These are phyloP conservation scores for Gymnorhina tibicen DNA, from an alignment of 2,113 vertebrate genomes.

Conservation along the genomic window DNA sequence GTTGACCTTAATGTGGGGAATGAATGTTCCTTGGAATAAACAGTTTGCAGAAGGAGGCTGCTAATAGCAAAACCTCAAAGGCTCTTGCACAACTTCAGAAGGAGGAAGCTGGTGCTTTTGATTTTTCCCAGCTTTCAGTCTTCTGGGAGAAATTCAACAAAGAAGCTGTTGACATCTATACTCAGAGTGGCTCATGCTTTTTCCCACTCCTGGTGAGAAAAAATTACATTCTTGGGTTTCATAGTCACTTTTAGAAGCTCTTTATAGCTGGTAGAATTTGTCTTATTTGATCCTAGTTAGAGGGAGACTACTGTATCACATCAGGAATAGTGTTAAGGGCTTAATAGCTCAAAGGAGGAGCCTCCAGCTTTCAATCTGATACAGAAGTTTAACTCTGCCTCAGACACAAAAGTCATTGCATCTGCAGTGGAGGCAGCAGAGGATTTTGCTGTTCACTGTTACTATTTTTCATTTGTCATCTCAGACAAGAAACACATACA, in stretches of 20 bases:
- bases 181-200: not conserved
- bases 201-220: not conserved
- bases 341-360: not conserved
- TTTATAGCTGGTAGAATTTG: not conserved
- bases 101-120: constrained; percentile 10
- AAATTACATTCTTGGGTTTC: not conserved
- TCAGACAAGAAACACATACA: not conserved
- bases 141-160: constrained; percentile 25
- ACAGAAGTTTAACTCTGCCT: not conserved
- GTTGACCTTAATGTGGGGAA: not conserved
- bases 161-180: not conserved
- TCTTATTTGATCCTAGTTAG: not conserved
- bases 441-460: not conserved
- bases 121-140: constrained; percentile 40
- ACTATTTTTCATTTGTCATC: not conserved
- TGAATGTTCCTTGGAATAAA: not conserved
- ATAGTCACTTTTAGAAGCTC: not conserved
- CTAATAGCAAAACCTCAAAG: not conserved
- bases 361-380: not conserved
- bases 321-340: not conserved
- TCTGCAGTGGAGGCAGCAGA: too few relatives aligned
- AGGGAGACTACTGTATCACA: not conserved
- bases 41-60: constrained; percentile 6
- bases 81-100: constrained; percentile 14
- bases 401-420: too few relatives aligned